A percentile compares a stretch with the other conserved stretches of the same genome.
Evolutionary conservation across 2,888 invertebrate species (phyloP).

Genomic region (Diadromus collaris): DNA sequence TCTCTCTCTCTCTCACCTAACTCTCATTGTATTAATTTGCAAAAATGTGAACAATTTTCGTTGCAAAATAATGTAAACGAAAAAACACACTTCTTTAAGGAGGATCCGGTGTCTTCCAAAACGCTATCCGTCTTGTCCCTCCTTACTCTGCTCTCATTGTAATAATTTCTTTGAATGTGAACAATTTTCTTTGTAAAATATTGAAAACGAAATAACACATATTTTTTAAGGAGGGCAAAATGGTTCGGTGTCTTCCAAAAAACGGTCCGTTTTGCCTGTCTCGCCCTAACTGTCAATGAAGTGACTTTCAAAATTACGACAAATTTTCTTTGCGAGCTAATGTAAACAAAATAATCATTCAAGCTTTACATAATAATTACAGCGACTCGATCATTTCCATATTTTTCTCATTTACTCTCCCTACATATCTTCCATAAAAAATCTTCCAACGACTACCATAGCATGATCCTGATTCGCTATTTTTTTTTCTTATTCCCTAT

Average conservation of each 20-base stretch:
- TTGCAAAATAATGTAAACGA: no score
- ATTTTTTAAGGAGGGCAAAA: neutral
- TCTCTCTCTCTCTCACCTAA: no score
- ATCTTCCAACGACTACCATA: neutral
- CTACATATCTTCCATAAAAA: neutral
- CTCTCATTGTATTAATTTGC: no score
- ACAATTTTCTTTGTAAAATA: no score
- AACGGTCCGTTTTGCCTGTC: neutral
- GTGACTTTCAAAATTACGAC: neutral
- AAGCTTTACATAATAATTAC: neutral
- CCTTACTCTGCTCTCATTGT: no score
- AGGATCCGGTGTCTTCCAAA: no score
- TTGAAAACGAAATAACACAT: no score
- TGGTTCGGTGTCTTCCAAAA: neutral
- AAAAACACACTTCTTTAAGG: no score
- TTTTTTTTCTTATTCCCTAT: constrained; percentile 49
- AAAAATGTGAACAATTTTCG: no score
- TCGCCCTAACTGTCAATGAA: neutral
- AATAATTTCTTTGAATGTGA: no score
- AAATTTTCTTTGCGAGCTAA: no score
- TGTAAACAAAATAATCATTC: neutral
- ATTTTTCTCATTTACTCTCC: neutral
- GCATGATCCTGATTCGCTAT: neutral
- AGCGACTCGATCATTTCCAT: neutral
- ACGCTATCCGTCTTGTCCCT: no score